A percentile compares a stretch with the other conserved stretches of the same genome.
phyloP scores from a whole-genome alignment of 2,888 invertebrate species.

The Heliconius aoede region DNA sequence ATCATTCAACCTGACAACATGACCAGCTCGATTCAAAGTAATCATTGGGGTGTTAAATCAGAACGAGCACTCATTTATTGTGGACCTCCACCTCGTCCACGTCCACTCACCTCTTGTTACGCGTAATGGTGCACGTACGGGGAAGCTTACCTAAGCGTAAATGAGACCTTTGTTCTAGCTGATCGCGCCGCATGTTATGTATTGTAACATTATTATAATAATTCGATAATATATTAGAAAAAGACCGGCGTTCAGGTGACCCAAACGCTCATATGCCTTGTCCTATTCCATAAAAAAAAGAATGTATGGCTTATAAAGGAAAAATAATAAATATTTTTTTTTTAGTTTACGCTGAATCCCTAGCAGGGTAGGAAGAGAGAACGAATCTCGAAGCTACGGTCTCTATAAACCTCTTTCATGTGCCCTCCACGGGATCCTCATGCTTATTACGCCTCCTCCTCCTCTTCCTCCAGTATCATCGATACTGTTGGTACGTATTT shows the following conservation, averaged over 20 bases:
- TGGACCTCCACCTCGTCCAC: neutral
- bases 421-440: no score
- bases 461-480: no score
- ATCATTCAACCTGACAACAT: neutral
- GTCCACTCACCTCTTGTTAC: neutral
- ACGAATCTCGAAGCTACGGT: no score
- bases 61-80: neutral
- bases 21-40: conserved; percentile 2
- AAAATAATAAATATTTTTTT: no score
- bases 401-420: no score
- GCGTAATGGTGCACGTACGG: conserved; percentile 1
- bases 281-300: no score
- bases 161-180: conserved; percentile 6
- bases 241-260: no score
- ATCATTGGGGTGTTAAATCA: conserved; percentile 9
- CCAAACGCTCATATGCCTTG: no score
- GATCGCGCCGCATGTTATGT: conserved; percentile 9
- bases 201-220: conserved; percentile 5
- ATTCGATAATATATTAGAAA: neutral
- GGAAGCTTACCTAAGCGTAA: neutral
- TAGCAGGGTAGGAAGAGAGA: no score
- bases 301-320: neutral
- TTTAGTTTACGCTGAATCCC: no score
- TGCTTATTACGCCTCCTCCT: no score
- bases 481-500: no score